Percentiles rank a stretch among this genome's conserved stretches.
phyloP scores from a whole-genome alignment of 1,140 invertebrate genomes.

The Plodia interpunctella region DNA sequence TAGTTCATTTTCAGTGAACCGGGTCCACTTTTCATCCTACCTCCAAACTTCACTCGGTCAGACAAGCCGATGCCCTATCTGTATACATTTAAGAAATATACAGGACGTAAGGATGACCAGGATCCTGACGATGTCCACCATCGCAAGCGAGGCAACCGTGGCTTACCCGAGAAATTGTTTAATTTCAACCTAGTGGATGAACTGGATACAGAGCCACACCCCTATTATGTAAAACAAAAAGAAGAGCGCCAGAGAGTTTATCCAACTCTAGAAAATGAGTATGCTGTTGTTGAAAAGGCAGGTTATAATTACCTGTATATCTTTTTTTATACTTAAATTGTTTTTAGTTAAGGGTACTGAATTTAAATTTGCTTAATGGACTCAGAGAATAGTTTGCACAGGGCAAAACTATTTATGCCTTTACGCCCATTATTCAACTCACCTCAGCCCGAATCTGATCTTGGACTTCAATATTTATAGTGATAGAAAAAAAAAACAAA shows the following conservation, averaged over 20 bases:
- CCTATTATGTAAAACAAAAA: conserved; percentile 42
- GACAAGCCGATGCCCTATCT: conserved; percentile 81
- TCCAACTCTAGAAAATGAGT: conserved; percentile 72
- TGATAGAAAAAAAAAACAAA: too few species aligned
- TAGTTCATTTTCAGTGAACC: conserved; percentile 57
- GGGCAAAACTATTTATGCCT: too few species aligned
- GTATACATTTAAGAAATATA: conserved; percentile 67
- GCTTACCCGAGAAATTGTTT: conserved; percentile 77
- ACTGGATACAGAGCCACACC: conserved; percentile 77
- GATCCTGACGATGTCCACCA: conserved; percentile 49
- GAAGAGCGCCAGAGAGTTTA: conserved; percentile 64
- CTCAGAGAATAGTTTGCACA: too few species aligned
- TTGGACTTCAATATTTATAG: too few species aligned
- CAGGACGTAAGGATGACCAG: conserved; percentile 34
- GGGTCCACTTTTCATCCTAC: conserved; percentile 84
- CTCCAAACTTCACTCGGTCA: conserved; percentile 86
- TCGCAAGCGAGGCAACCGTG: conserved; percentile 64
- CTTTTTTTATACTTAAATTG: neutral
- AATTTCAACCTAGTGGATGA: conserved; percentile 75
- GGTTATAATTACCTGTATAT: neutral
- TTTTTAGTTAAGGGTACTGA: neutral
- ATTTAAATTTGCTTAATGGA: too few species aligned
- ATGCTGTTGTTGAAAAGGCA: conserved; percentile 61
- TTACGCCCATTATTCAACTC: too few species aligned
- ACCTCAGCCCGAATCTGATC: too few species aligned